Conservation (phyloP, 2,797 vertebrate genomes). For the Kryptolebias ocellatus region DNA sequence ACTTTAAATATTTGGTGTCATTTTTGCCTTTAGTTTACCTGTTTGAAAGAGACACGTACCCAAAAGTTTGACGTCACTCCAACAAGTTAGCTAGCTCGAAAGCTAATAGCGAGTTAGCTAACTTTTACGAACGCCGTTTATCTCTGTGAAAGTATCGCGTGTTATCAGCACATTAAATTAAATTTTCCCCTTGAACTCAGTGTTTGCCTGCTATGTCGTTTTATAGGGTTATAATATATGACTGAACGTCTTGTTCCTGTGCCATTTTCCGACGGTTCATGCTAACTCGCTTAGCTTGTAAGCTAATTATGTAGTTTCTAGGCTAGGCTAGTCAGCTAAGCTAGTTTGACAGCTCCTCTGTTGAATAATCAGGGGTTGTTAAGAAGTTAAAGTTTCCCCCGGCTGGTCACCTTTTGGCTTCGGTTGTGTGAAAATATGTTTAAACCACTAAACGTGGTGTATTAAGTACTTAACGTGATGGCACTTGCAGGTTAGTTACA, state of each 20-base stretch:
- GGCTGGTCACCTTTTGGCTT: not conserved
- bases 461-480: conserved; percentile 10
- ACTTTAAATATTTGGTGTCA: conserved; percentile 22
- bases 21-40: conserved; percentile 72
- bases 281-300: conserved; percentile 64
- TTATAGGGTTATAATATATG: not conserved
- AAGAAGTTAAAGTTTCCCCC: not conserved
- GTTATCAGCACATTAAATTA: not conserved
- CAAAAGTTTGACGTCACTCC: conserved; percentile 82
- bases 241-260: conserved; percentile 14
- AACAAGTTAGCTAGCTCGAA: conserved; percentile 66
- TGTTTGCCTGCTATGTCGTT: not conserved
- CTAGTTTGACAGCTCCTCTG: conserved; percentile 73
- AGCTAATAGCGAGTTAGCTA: conserved; percentile 49
- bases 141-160: not conserved
- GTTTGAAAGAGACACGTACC: conserved; percentile 86
- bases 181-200: not conserved
- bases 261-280: conserved; percentile 34
- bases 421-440: not conserved
- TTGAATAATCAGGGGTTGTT: conserved; percentile 3
- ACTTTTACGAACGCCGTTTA: conserved; percentile 33
- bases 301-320: conserved; percentile 64
- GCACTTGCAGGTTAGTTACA: conserved; percentile 36
- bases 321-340: conserved; percentile 56
- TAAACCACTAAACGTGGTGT: not conserved